Conservation (phyloP, 2,113 vertebrate genomes). For the Anser brachyrhynchus region DNA sequence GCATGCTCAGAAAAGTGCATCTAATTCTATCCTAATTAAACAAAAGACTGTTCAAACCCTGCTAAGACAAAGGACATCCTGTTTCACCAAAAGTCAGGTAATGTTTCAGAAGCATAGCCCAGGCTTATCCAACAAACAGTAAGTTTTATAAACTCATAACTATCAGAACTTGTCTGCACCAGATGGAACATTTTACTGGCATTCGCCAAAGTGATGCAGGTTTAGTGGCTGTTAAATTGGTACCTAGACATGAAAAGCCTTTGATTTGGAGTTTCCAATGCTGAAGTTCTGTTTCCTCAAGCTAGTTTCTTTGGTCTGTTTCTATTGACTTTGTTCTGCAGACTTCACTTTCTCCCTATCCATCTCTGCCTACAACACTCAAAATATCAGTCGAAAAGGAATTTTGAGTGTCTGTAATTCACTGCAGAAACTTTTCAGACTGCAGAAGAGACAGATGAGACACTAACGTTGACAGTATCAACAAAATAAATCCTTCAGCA, state of each 20-base stretch:
- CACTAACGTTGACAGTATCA: constrained; percentile 19
- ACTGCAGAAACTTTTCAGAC: constrained; percentile 22
- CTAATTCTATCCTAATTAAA: not conserved
- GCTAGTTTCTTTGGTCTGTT: not conserved
- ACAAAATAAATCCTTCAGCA: constrained; percentile 40
- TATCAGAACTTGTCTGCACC: not conserved
- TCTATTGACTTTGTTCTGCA: not conserved
- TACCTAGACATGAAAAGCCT: not conserved
- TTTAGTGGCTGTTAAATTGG: not conserved
- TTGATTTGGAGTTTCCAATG: not conserved
- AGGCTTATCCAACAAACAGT: not conserved
- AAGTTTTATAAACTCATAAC: not conserved
- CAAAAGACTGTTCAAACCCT: not conserved
- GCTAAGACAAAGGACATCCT: not conserved
- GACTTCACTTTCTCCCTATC: not conserved
- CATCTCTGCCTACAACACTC: not conserved
- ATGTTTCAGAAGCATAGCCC: not conserved
- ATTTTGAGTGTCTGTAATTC: constrained; percentile 20
- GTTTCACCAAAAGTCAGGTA: not conserved
- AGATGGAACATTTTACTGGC: not conserved
- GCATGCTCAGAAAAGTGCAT: not conserved
- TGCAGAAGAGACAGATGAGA: constrained; percentile 29
- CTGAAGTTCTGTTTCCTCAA: not conserved
- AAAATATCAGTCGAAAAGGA: not conserved
- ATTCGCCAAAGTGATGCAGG: not conserved